Conservation (phyloP, 1,140 invertebrate genomes). For the Drosophila tristis region DNA sequence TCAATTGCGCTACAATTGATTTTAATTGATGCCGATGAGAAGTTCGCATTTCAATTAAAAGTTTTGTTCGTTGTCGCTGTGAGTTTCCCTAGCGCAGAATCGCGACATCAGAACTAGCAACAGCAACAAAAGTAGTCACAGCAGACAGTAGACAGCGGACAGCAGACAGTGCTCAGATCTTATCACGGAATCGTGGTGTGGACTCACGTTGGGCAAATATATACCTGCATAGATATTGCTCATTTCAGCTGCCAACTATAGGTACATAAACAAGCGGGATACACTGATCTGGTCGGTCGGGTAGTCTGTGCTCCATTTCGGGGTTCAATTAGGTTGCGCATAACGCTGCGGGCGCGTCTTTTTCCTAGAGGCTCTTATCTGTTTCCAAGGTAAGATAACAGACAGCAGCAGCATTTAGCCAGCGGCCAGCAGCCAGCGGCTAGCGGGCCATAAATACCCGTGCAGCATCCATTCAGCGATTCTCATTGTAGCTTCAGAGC, state of each 20-base stretch:
- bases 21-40: slow-evolving; percentile 44
- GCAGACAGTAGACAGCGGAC: slow-evolving; percentile 16
- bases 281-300: slow-evolving; percentile 6
- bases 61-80: neutral
- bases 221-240: slow-evolving; percentile 41
- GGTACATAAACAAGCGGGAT: slow-evolving; percentile 34
- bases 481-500: slow-evolving; percentile 51
- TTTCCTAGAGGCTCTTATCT: slow-evolving; percentile 25
- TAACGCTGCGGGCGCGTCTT: slow-evolving; percentile 10
- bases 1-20: slow-evolving; percentile 46
- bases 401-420: neutral
- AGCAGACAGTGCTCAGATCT: slow-evolving; percentile 27
- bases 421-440: too few relatives aligned
- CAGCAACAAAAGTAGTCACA: slow-evolving; percentile 34
- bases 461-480: slow-evolving; percentile 33
- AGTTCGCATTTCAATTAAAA: slow-evolving; percentile 26
- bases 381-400: slow-evolving; percentile 40
- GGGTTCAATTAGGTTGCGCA: slow-evolving; percentile 58
- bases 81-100: slow-evolving; percentile 18
- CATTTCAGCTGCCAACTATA: slow-evolving; percentile 48
- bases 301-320: too few relatives aligned
- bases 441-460: slow-evolving; percentile 53
- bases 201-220: slow-evolving; percentile 78
- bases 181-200: slow-evolving; percentile 63
- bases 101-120: slow-evolving; percentile 20